Percentiles rank a stretch among this genome's conserved stretches.
phyloP scores from a whole-genome alignment of 2,797 vertebrate genomes.

The Acanthurus tractus region DNA sequence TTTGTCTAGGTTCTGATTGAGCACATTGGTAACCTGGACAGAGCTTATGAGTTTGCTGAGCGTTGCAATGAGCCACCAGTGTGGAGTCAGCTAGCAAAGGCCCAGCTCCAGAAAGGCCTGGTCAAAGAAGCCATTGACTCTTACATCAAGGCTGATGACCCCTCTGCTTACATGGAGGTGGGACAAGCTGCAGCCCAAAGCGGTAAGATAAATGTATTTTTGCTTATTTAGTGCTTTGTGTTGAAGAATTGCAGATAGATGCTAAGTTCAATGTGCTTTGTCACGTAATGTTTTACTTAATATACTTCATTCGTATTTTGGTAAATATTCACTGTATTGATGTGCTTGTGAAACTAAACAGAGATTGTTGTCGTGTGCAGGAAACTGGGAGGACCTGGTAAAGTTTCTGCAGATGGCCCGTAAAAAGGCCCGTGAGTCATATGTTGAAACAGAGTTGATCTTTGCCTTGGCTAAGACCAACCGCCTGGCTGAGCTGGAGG shows the following conservation, averaged over 20 bases:
- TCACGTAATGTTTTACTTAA: neutral
- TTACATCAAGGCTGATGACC: slow-evolving; percentile 99
- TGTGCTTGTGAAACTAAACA: slow-evolving; percentile 7
- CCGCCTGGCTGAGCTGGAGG: slow-evolving; percentile 95
- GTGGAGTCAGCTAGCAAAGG: slow-evolving; percentile 99
- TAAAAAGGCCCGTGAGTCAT: slow-evolving; percentile 97
- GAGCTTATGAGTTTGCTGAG: slow-evolving; percentile 97
- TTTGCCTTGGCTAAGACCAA: slow-evolving; percentile 98
- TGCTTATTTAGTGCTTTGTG: neutral
- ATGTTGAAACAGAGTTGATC: slow-evolving; percentile 97
- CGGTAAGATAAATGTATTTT: slow-evolving; percentile 81
- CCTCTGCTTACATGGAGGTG: slow-evolving; percentile 99
- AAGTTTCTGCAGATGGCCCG: slow-evolving; percentile 99
- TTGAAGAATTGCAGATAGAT: slow-evolving; percentile 16
- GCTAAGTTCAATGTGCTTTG: neutral
- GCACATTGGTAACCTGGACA: slow-evolving; percentile 97
- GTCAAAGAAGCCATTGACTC: slow-evolving; percentile 99
- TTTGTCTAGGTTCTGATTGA: slow-evolving; percentile 93
- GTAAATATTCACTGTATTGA: neutral
- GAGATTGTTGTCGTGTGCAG: slow-evolving; percentile 71
- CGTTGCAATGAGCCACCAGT: slow-evolving; percentile 98
- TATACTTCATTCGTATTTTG: neutral
- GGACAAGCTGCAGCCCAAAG: slow-evolving; percentile 97
- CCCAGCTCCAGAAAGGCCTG: slow-evolving; percentile 97
- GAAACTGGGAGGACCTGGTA: slow-evolving; percentile 98